phyloP scores from a whole-genome alignment of 2,113 vertebrate species.

The Mesocricetus auratus region DNA sequence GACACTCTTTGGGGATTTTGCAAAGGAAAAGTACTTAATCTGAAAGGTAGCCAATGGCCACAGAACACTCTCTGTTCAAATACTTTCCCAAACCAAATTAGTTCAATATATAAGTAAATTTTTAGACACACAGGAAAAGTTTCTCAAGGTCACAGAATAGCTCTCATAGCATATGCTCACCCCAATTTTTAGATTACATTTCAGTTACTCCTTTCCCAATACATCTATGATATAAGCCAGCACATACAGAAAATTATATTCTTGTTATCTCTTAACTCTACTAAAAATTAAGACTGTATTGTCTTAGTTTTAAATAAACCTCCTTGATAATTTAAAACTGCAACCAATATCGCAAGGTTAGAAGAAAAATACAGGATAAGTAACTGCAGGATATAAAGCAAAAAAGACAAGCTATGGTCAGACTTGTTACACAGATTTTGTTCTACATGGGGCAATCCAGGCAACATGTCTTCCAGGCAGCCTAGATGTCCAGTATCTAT shows the following conservation, averaged over 20 bases:
- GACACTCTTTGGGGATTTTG: conserved; percentile 52
- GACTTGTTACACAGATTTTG: neutral
- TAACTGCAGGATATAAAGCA: neutral
- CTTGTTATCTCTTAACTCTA: neutral
- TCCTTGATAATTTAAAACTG: conserved; percentile 16
- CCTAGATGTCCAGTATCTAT: neutral
- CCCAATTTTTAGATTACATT: neutral
- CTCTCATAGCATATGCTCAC: neutral
- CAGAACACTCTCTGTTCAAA: conserved; percentile 42
- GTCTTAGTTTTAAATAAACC: neutral
- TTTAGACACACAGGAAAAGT: neutral
- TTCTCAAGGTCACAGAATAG: fast-evolving
- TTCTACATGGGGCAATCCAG: neutral
- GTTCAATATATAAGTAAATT: neutral
- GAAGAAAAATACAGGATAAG: neutral
- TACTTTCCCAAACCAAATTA: neutral
- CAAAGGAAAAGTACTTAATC: conserved; percentile 64
- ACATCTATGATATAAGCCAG: neutral
- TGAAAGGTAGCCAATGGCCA: conserved; percentile 60
- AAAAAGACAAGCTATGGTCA: neutral
- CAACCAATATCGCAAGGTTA: neutral
- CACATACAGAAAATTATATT: neutral
- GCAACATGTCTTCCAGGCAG: neutral
- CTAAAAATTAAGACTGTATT: neutral
- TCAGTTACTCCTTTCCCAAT: neutral